Conservation (phyloP, 1,140 invertebrate genomes). For the Psix sp. region DNA sequence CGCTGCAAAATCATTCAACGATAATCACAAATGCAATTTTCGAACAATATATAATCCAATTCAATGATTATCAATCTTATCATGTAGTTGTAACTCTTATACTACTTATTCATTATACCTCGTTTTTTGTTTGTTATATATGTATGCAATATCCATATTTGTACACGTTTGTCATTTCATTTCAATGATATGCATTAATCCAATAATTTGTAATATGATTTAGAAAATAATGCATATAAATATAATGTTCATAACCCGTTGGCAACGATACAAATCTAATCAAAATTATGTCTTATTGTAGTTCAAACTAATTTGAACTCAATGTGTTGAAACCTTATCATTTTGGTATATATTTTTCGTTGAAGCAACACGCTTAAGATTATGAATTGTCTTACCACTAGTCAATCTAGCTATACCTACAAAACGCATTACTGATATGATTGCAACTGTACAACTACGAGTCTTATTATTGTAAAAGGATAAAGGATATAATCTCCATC, state of each 20-base stretch:
- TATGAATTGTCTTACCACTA: slow-evolving; percentile 55
- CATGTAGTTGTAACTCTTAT: slow-evolving; percentile 10
- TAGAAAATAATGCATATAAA: too few species aligned
- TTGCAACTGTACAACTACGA: slow-evolving; percentile 59
- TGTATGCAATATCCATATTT: too few species aligned
- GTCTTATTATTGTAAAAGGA: slow-evolving; percentile 38
- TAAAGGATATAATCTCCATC: slow-evolving; percentile 48
- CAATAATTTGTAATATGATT: too few species aligned
- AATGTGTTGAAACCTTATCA: slow-evolving; percentile 2
- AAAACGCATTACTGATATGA: slow-evolving; percentile 60
- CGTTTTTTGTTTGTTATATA: too few species aligned
- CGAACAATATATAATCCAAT: not conserved
- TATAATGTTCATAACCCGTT: too few species aligned
- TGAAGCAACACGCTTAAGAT: slow-evolving; percentile 44
- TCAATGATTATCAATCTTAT: too few species aligned
- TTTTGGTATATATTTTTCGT: slow-evolving; percentile 45
- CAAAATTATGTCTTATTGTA: too few species aligned
- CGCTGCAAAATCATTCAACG: too few species aligned
- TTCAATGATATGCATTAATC: too few species aligned
- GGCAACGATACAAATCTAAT: too few species aligned
- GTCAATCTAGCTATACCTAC: slow-evolving; percentile 57
- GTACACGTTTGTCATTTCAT: too few species aligned
- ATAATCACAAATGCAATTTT: not conserved
- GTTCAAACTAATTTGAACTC: too few species aligned
- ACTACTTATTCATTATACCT: slow-evolving; percentile 10